Evolutionary conservation across 2,797 vertebrate species (phyloP).

Genomic region (Ciconia nigra): DNA sequence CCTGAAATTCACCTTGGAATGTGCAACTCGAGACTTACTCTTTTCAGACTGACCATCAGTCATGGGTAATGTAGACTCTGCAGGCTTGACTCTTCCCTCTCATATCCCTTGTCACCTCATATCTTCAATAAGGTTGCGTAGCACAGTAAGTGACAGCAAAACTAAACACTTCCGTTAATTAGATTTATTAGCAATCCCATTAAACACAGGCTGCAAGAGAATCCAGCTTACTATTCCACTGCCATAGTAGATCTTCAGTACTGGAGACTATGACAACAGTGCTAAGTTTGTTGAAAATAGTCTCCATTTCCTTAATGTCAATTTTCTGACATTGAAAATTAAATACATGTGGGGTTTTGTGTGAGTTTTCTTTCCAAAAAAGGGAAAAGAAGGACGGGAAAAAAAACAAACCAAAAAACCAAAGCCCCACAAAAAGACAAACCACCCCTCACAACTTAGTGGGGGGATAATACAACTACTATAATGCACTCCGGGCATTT

Average conservation of each 20-base stretch:
- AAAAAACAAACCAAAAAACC: no score
- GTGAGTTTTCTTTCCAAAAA: neutral
- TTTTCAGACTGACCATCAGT: neutral
- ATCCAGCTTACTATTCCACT: neutral
- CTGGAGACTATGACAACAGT: neutral
- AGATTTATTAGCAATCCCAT: no score
- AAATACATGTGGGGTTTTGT: neutral
- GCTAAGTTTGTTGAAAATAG: neutral
- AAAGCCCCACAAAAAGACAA: neutral
- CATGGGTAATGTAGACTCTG: neutral
- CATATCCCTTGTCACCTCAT: neutral
- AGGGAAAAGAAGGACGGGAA: neutral
- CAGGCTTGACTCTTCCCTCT: neutral
- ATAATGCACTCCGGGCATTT: neutral
- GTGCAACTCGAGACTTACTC: neutral
- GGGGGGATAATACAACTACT: neutral
- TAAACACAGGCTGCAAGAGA: neutral
- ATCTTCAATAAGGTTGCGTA: neutral
- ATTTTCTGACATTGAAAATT: neutral
- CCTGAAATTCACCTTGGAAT: neutral
- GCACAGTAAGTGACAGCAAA: neutral
- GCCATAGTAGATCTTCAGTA: neutral
- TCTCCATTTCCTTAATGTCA: neutral
- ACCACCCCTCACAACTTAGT: neutral
- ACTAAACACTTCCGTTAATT: neutral